Evolutionary conservation across 30 jellyfish, hydroid and myxozoan genomes (phyloP), one percentile per base, ranked within the genome.

Genomic region (Haliclystus octoradiatus): DNA sequence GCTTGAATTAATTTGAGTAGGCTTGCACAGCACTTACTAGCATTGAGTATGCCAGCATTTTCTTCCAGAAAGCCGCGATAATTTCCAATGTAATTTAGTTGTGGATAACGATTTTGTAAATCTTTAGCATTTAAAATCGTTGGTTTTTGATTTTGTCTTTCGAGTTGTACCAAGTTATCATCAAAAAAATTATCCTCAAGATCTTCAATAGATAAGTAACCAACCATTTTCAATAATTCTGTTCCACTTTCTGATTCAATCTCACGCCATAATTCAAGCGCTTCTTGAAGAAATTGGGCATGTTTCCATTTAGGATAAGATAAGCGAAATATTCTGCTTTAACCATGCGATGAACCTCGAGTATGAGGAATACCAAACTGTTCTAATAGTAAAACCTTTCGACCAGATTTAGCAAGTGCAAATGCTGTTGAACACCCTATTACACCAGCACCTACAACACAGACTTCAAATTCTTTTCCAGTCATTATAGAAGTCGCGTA

Each of bases 311-410:
- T 66, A 0, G 77, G 34, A 63, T 83, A 83, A 27, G 82, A 66
- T n/a, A 49, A 61, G 1, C 95, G 92, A 3, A 76, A 62, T 35
- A 76, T 76, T 51, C 95, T 73, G 60, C 84, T 73, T 33, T 83
- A 92, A 24, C 95, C 95, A 70, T 83, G 95, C 0, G 95, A 83
- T 70, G 90, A 72, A 32, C 95, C 95, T 75, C 95, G 69, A 0
- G 92, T 49, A 52, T 83, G 95, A 30, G 93, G 93, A 53, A 83
- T 23, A n/a, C 92, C 92, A 66, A 83, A 83, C 95, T 82, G 94
- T 15, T 82, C 94, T 28, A 82, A 61, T 28, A 82, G 78, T 4
- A 82, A 40, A 24, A 82, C 94, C 28, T 73, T 40, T 31, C 51
- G 61, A n/a, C 79, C 53, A 28, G 62, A 68, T 35, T 75, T 75